Evolutionary conservation across 2,888 invertebrate species (phyloP), one percentile per base, ranked within the genome.

Genomic region (Cryptocephalus moraei): DNA sequence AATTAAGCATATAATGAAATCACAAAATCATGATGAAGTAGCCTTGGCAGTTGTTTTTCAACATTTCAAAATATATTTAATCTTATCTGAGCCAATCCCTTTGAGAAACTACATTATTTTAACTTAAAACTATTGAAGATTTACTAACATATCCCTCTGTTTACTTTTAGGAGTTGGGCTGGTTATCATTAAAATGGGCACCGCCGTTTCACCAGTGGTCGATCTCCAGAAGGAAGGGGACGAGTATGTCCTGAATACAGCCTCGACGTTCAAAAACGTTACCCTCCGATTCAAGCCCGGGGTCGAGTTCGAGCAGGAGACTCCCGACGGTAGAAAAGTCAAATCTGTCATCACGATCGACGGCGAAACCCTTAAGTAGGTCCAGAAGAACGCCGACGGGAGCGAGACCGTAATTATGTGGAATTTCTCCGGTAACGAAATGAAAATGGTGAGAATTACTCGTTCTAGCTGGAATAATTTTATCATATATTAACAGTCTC

Each of bases 291-390:
- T 94, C 76, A 84, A 84, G 66, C 79, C 87, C 32, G 63, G 86
- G 4, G 84, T 86, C 57, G 90, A 92, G 69, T 91, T 93, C 70
- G 89, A 91, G 32, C 91, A 93, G 70, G 89, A 88, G 58, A 91
- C 93, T 11, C 81, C 88, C 54, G 93, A 95, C 68, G 92, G 93
- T 31, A 81, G 91, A 52, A 87, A 86, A 72, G 91, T 91, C 1
- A 82, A 85, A 72, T 78, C 84, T 1, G 75, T 79, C 47, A 79
- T 86, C 69, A 86, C 81, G 8, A 72, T 87, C 58, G 88, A 92
- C 6, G 91, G 87, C 48, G 85, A 83, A 72, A 86, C 81, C 55
- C 71, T 94, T 64, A 79, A 81, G 57, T 92, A 93, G 66, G 76
- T 83, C 41, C 93, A 94, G 73, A 85, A 84, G 65, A 83, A 84